Evolutionary conservation across 1,140 invertebrate genomes (phyloP), one percentile per base, ranked within the genome.

Genomic region (Ptiloglossa arizonensis): DNA sequence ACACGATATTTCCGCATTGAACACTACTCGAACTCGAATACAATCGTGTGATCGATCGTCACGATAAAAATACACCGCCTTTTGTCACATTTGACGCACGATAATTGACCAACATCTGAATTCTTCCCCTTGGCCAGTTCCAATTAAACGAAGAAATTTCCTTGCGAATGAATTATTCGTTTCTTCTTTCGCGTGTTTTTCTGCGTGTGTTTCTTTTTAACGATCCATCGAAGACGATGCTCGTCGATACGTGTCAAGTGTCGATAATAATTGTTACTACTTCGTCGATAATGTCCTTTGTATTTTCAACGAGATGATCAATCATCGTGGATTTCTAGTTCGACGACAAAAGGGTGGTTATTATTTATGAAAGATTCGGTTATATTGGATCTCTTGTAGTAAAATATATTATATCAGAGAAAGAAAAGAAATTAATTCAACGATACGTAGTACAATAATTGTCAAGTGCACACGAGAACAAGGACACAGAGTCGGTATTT

Each of bases 91-190:
- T 17, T 27, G 57, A 64, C 13, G 27, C 8, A 22, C n/a, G 19
- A 50, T 24, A 44, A 50, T 75, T 63, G 32, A 48, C 13, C 29
- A 56, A 9, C 4, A 4, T 15, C 1, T 44, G 35, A 27, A 17
- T 57, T 22, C 3, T 56, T n/a, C 19, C 6, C 24, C 35, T 9
- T 5, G 15, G 17, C 46, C 38, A 17, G 17, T 22, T 48, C n/a
- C 24, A 50, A 56, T 57, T 67, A 72, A 19, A 11, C n/a, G n/a
- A n/a, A n/a, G n/a, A 44, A 72, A 19, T 19, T 41, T 56, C 27
- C 5, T 17, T 15, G 9, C 32, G 0, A 17, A 5, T 13, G 17
- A n/a, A n/a, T n/a, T n/a, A 22, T 15, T 44, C 0, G n/a, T 17
- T 3, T 24, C 13, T 56, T 32, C 27, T 32, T 62, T 54, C 15